Base-by-base conservation (phyloP, 2,797 vertebrate genomes). In the Anguilla obscura region DNA sequence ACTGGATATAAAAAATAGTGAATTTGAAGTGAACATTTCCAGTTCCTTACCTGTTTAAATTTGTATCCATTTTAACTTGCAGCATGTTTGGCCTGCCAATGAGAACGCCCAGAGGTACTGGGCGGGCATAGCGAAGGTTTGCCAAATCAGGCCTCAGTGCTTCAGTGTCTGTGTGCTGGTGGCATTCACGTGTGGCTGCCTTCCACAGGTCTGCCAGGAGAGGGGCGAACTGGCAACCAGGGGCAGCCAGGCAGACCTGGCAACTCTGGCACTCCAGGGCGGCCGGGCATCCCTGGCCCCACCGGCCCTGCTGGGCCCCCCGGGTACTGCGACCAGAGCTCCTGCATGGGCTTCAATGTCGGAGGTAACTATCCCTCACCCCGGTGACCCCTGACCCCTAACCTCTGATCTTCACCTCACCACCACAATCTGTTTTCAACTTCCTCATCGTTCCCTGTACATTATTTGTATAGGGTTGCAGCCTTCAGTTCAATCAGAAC, bases 291-390 rank as follows among this genome's bases (percentile, higher is more conserved):
- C 4, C 96, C 97, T 0, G 98, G 98, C 71, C 93, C 97, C 0
- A 96, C 96, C 6, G 98, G 98, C 54, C 91, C 97, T 0, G 91
- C 97, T 0, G 98, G 98, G 0, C 96, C 97, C 0, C 97, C 97
- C 0, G 98, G 98, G 0, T 99, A 99, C 93, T 99, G 98, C 0
- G 98, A 99, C 90, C 97, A 97, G 0, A 98, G 98, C 88, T 97
- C 98, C 10, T 99, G 98, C 87, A 94, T 98, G 91, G 96, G 97
- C 54, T 99, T 98, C 0, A 98, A 97, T 0, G 95, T 97, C 10
- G 97, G 97, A 96, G 98, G 98, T 99, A 95, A 92, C 91, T 93
- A 92, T 85, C 16, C 9, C 54, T 18, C 0, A 1, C 33, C 76
- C 9, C 54, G 40, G 12, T 14, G 8, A 56, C 50, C 18, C 54